Percentiles rank a stretch among this genome's conserved stretches.
Evolutionary conservation across 2,113 vertebrate species (phyloP).

Genomic region (Aptenodytes patagonicus): DNA sequence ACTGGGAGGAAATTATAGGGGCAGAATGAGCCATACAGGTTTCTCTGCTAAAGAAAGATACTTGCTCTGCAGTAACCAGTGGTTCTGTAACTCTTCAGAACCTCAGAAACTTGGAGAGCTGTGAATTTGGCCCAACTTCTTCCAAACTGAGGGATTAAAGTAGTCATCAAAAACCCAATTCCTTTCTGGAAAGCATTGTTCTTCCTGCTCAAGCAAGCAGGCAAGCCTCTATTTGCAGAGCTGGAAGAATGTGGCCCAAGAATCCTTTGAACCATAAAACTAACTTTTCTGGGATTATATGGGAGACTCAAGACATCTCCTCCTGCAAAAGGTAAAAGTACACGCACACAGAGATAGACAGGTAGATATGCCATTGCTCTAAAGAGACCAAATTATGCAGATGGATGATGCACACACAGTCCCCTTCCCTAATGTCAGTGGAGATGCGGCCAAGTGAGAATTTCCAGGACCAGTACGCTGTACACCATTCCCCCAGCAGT

Average conservation of each 20-base stretch:
- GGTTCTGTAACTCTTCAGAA: neutral
- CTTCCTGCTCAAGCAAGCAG: neutral
- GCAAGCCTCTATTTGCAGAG: neutral
- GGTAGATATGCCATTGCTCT: rapidly evolving
- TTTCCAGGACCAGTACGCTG: neutral
- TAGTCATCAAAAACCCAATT: neutral
- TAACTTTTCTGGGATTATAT: neutral
- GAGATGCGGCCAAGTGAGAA: neutral
- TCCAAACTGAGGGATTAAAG: neutral
- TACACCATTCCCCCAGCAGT: neutral
- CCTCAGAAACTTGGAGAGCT: neutral
- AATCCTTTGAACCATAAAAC: neutral
- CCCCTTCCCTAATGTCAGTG: neutral
- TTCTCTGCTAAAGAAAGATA: neutral
- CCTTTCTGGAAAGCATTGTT: neutral
- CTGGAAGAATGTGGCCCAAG: neutral
- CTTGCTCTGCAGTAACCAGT: rapidly evolving
- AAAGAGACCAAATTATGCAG: neutral
- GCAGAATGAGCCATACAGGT: neutral
- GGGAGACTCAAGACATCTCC: neutral
- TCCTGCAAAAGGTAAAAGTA: neutral
- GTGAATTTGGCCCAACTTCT: neutral
- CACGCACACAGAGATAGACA: too few relatives aligned
- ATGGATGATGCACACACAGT: neutral
- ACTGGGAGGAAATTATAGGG: neutral